Evolutionary conservation across 2,113 vertebrate species (phyloP).

Genomic region (Microcebus lehilahytsara): DNA sequence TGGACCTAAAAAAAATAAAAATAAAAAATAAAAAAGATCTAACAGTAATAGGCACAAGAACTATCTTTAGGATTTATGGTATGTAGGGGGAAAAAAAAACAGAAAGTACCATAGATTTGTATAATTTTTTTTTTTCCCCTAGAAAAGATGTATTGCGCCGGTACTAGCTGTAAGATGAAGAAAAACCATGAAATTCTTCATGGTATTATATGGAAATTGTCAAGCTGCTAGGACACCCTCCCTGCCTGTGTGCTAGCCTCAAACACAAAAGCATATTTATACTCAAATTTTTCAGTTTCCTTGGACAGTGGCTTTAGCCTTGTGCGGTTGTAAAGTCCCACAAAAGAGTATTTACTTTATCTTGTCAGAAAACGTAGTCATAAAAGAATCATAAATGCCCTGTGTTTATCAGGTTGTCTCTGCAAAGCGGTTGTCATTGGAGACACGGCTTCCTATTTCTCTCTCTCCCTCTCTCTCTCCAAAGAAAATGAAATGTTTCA

Average conservation of each 20-base stretch:
- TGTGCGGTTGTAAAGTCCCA: conserved; percentile 77
- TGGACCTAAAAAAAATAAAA: conserved; percentile 41
- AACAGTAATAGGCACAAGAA: conserved; percentile 60
- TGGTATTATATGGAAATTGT: conserved; percentile 79
- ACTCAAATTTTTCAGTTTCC: conserved; percentile 74
- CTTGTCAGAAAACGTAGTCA: conserved; percentile 82
- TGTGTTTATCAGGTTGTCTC: conserved; percentile 82
- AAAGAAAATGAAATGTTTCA: conserved; percentile 80
- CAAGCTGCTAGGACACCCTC: conserved; percentile 75
- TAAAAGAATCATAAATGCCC: conserved; percentile 83
- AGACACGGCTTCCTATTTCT: conserved; percentile 71
- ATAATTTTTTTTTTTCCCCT: conserved; percentile 67
- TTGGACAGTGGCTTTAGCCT: conserved; percentile 79
- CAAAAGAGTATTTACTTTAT: conserved; percentile 83
- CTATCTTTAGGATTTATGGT: conserved; percentile 74
- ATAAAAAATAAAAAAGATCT: conserved; percentile 36
- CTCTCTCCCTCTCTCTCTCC: conserved; percentile 48
- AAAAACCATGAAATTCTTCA: conserved; percentile 79
- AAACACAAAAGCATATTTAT: conserved; percentile 77
- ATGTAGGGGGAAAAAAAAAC: conserved; percentile 5
- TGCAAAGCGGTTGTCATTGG: conserved; percentile 79
- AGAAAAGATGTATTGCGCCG: conserved; percentile 79
- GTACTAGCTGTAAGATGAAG: conserved; percentile 75
- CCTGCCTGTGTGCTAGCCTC: conserved; percentile 72
- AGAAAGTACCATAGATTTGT: conserved; percentile 77